Percentiles rank a stretch among this genome's conserved stretches.
These are phyloP conservation scores for Galaxias olidus DNA, from an alignment of 2,797 vertebrate genomes.

Conservation along the genomic window DNA sequence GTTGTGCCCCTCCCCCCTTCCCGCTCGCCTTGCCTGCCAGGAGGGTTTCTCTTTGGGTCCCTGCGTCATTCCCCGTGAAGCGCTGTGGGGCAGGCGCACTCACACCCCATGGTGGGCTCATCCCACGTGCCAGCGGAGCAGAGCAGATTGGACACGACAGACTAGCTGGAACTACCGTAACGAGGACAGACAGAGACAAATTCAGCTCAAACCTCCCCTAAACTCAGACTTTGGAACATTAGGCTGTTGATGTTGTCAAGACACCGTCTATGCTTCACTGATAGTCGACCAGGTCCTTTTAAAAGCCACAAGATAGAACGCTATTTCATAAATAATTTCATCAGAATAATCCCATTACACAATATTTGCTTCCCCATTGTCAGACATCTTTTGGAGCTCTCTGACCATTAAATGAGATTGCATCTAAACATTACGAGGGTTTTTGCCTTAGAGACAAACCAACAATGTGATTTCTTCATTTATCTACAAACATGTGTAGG, in stretches of 20 bases:
- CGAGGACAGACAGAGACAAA: background rate
- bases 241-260: too few relatives aligned
- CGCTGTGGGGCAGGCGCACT: constrained; percentile 26
- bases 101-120: background rate
- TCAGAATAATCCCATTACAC: constrained; percentile 32
- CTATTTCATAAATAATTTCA: constrained; percentile 24
- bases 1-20: background rate
- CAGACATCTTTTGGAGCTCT: constrained; percentile 31
- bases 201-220: too few relatives aligned
- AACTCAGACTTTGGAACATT: too few relatives aligned
- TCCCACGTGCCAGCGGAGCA: constrained; percentile 16
- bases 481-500: constrained; percentile 41
- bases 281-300: background rate
- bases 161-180: constrained; percentile 13
- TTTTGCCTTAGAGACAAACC: constrained; percentile 29
- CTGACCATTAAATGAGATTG: constrained; percentile 35
- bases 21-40: constrained; percentile 13
- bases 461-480: constrained; percentile 36
- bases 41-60: constrained; percentile 25
- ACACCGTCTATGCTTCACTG: background rate
- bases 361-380: constrained; percentile 17
- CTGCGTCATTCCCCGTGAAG: constrained; percentile 31
- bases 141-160: constrained; percentile 34
- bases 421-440: constrained; percentile 41
- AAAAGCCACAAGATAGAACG: constrained; percentile 10